Base-by-base conservation (phyloP, 2,113 vertebrate genomes). In the Rana temporaria region DNA sequence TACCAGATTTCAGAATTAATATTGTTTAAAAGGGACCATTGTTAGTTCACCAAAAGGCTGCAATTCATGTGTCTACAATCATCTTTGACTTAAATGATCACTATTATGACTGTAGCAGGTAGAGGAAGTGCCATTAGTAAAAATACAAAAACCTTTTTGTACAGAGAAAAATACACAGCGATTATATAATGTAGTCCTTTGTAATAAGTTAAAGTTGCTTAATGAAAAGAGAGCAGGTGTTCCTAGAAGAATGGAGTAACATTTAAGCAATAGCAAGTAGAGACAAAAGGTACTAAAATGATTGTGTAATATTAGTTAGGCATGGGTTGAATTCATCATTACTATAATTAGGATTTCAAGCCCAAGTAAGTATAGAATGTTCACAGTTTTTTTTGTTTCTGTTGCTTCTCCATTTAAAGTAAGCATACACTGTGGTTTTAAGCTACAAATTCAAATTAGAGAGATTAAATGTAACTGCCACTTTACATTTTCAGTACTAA, bases 301-400 rank as follows among this genome's bases (percentile, higher is more conserved):
- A 73, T 62, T 60, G 57, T 38, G 32, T 42, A 75, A 62, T 75
- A 34, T 60, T 73, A 15, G 53, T 18, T 19, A 73, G 62, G 16
- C 63, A 65, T 11, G 14, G 38, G 11, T 60, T 56, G 11, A 38
- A n/a, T n/a, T 78, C 14, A 38, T 66, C 32, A 52, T 66, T 91
- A 77, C 86, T 90, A 85, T 95, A 94, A 95, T 92, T 94, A 93
- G 90, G 86, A 91, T 92, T 91, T 94, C 89, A 34, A 95, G 42
- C 12, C 42, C 9, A 48, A 48, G 42, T 48, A 48, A 48, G 42
- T 48, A 48, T 48, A 48, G 7, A 48, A 48, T 48, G 42, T 12
- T 48, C 8, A 48, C 12, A 11, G 42, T 48, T 48, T 48, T 48
- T 12, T 42, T 42, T 42, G 1, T 48, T 48, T 48, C 34, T 38